Conservation (phyloP, 2,797 vertebrate species). For the Enteromius treurensis region DNA sequence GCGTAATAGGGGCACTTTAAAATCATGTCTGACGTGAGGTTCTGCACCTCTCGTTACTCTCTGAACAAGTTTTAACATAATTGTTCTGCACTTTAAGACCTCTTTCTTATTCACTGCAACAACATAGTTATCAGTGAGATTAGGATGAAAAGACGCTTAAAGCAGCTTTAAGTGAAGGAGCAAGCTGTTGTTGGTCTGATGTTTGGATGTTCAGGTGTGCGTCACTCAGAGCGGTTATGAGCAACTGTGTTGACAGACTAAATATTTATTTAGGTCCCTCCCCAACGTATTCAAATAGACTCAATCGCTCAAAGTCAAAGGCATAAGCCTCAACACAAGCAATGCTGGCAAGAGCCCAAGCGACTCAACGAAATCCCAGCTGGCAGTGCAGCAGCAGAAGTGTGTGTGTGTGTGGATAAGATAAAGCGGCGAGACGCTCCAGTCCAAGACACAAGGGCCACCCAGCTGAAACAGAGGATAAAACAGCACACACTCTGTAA, state of each 20-base stretch:
- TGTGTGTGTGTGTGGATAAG: conserved; percentile 40
- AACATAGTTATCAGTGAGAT: background rate
- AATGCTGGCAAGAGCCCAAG: conserved; percentile 65
- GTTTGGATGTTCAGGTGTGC: conserved; percentile 11
- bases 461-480: conserved; percentile 30
- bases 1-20: background rate
- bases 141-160: conserved; percentile 11
- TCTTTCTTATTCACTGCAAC: background rate
- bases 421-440: conserved; percentile 40
- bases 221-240: conserved; percentile 21
- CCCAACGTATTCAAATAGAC: conserved; percentile 72
- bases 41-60: background rate
- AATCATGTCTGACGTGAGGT: background rate
- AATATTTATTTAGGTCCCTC: conserved; percentile 50
- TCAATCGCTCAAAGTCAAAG: conserved; percentile 76
- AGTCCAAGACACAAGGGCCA: conserved; percentile 43
- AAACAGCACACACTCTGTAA: background rate
- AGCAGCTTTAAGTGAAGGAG: background rate
- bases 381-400: conserved; percentile 32
- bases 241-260: conserved; percentile 43
- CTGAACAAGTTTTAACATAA: background rate
- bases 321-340: conserved; percentile 69
- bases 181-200: background rate
- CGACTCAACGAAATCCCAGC: conserved; percentile 59
- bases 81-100: background rate